Base-by-base conservation (phyloP, 2,113 vertebrate species). In the Eclectus roratus region DNA sequence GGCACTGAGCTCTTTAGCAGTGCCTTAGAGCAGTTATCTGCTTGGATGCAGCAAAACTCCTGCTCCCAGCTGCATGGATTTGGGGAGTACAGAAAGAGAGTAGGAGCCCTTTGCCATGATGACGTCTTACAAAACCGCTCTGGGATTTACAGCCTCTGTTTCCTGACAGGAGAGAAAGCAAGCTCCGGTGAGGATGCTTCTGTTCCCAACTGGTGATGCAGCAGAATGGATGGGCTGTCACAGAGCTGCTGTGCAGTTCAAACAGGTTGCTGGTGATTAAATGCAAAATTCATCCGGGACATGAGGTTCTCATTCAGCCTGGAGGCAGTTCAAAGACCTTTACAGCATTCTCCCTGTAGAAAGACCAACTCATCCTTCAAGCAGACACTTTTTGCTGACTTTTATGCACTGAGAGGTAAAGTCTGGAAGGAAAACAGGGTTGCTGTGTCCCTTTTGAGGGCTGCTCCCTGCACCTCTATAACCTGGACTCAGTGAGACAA, bases 211-310 rank as follows among this genome's bases (percentile, higher is more conserved):
- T 1, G 41, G 41, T 6, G 3, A 33, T 58, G 50, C 76, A 71
- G 80, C 56, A 68, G 94, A n/a, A 83, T 25, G 80, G 69, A 71
- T 68, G 86, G 46, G 77, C 69, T 94, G 77, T 47, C 92, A 90
- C 82, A 15, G 46, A 93, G 91, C 60, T 60, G 0, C 0, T 27
- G 14, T 35, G 47, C 65, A 55, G 27, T 9, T 89, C 93, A 93
- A 96, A 97, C 96, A 97, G 80, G 94, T 95, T 16, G 4, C 8
- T 60, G 77, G 53, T 76, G 86, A 92, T 93, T 76, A 81, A 93
- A 85, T 89, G 77, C 70, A 89, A 89, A 84, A 94, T 91, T 81
- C 77, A 78, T 56, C 52, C 80, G 79, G 86, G 91, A 87, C 52
- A 44, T 20, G 56, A 94, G 80, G 86, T 49, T 93, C 72, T 91